phyloP scores from a whole-genome alignment of 2,888 invertebrate genomes.

The Cepaea hortensis region DNA sequence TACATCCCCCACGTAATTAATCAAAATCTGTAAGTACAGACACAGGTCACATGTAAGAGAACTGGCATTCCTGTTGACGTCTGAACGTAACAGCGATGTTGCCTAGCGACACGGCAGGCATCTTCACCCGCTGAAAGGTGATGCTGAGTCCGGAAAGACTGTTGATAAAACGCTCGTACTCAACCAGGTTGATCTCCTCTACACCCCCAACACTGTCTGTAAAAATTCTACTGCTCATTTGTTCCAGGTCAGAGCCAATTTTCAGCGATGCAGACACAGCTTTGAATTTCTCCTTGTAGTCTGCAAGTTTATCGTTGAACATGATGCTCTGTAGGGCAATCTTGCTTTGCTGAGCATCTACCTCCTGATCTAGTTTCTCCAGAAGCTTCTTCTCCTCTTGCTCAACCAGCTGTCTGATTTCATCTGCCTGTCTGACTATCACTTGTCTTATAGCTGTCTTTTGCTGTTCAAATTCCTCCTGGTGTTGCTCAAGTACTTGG shows the following conservation, averaged over 20 bases:
- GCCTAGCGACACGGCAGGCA: neutral
- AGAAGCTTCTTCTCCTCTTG: neutral
- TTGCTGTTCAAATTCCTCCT: neutral
- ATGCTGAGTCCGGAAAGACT: neutral
- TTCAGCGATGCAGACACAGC: neutral
- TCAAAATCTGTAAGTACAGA: too few species aligned
- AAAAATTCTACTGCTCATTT: neutral
- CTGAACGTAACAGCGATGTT: neutral
- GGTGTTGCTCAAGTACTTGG: slow-evolving; percentile 5
- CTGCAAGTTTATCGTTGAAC: neutral
- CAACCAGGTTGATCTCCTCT: neutral
- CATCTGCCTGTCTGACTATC: neutral
- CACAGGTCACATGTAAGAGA: too few species aligned
- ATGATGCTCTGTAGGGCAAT: neutral
- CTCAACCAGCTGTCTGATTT: neutral
- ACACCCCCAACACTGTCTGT: neutral
- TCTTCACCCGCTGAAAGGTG: neutral
- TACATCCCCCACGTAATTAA: too few species aligned
- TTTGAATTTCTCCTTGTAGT: neutral
- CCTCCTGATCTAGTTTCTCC: slow-evolving; percentile 2
- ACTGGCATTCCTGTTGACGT: too few species aligned
- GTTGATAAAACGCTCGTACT: slow-evolving; percentile 3
- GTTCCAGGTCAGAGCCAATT: neutral
- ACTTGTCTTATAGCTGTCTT: neutral
- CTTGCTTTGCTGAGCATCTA: neutral